Conservation (phyloP, 2,797 vertebrate genomes). For the Protonibea diacanthus region DNA sequence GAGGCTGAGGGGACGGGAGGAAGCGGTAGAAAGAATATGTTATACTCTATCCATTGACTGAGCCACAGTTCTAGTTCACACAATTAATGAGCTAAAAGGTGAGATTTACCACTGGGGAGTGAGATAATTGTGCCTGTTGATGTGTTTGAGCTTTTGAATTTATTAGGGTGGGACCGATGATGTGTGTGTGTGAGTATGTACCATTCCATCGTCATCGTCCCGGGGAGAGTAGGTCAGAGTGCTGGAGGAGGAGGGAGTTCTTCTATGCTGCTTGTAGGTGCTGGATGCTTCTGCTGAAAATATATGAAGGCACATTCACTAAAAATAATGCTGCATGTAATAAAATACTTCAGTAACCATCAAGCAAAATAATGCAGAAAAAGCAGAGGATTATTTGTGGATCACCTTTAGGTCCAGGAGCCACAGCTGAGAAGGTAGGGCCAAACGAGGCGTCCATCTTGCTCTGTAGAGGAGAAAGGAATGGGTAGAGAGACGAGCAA, state of each 20-base stretch:
- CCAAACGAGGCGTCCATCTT: conserved; percentile 82
- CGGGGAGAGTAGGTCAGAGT: conserved; percentile 94
- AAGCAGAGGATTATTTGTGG: too few relatives aligned
- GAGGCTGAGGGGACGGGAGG: conserved; percentile 83
- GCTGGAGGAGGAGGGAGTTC: conserved; percentile 97
- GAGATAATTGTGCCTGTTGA: not conserved
- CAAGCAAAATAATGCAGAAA: not conserved
- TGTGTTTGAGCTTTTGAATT: too few relatives aligned
- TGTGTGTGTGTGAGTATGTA: conserved; percentile 73
- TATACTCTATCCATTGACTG: not conserved
- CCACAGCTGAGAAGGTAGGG: conserved; percentile 75
- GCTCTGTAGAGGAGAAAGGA: conserved; percentile 45
- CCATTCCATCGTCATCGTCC: conserved; percentile 97
- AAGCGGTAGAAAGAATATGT: conserved; percentile 1
- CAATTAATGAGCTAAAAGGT: not conserved
- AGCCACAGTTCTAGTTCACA: not conserved
- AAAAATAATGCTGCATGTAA: not conserved
- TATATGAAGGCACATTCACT: conserved; percentile 5
- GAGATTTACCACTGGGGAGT: not conserved
- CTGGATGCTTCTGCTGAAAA: conserved; percentile 88
- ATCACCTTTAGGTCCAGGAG: conserved; percentile 72
- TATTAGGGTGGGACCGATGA: not conserved
- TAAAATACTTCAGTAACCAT: not conserved
- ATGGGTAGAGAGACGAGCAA: not conserved
- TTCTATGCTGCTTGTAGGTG: conserved; percentile 94